These are phyloP conservation scores for Crocidura indochinensis DNA, from an alignment of 2,797 vertebrate genomes.

Conservation along the genomic window DNA sequence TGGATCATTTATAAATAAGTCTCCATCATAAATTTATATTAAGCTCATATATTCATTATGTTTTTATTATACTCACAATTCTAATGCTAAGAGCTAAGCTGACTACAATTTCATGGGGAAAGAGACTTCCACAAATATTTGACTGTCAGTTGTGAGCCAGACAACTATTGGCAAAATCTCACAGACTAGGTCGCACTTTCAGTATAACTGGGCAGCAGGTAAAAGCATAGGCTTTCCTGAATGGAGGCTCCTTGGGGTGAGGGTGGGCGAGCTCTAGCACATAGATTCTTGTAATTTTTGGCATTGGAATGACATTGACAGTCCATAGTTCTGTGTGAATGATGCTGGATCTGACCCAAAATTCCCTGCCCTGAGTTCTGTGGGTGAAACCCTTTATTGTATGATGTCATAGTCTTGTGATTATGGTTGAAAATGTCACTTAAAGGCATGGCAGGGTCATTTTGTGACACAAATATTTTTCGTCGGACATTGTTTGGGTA, in stretches of 20 bases:
- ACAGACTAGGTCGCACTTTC: neutral
- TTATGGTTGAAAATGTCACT: neutral
- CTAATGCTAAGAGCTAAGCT: neutral
- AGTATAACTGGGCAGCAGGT: neutral
- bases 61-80: neutral
- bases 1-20: slow-evolving; percentile 30
- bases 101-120: neutral
- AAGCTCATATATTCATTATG: neutral
- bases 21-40: neutral
- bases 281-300: neutral
- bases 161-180: neutral
- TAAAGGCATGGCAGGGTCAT: neutral
- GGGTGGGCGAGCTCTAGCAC: neutral
- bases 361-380: neutral
- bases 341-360: neutral
- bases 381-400: neutral
- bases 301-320: neutral
- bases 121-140: neutral
- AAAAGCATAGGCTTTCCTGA: neutral
- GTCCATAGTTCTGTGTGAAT: neutral
- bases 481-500: neutral
- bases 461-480: neutral
- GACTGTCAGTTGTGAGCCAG: neutral
- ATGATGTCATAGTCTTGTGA: neutral
- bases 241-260: neutral